Base-by-base conservation (phyloP, 2,797 vertebrate species). In the Neopelma chrysocephalum region DNA sequence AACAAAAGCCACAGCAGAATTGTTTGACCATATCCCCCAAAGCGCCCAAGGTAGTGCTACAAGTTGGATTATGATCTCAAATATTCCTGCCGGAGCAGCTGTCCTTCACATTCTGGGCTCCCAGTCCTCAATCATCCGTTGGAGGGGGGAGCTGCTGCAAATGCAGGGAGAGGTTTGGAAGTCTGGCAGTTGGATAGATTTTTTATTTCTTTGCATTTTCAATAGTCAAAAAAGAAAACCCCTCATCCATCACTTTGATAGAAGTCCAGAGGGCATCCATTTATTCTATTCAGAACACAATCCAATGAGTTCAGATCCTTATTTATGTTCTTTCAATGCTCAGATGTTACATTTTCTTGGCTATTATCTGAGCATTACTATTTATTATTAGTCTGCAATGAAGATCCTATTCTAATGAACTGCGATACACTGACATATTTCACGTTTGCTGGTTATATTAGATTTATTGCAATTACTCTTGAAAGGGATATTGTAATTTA, bases 131-230 rank as follows among this genome's bases (percentile, higher is more conserved):
- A 83, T 95, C 94, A 96, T 56, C 70, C 4, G 4, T 51, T 4
- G 36, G 45, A 93, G 43, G 50, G 47, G 48, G 79, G 86, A 89
- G 47, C 82, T 91, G 47, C 62, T 72, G 38, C 73, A 56, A 92
- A 93, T 38, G 51, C 62, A 82, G 18, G 40, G 64, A 86, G 9
- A 87, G 79, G 73, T 93, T 2, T 94, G 82, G 58, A 96, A 96
- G 34, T 82, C 79, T 88, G 50, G n/a, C 38, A 31, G 45, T n/a
- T 90, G 73, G 71, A 73, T 73, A 73, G 20, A 53, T 88, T 93
- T 96, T 96, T 96, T 95, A 95, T 89, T 94, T 92, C 91, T 94
- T 81, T 95, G 92, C 76, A 92, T 95, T 97, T 96, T 92, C 82
- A 70, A 77, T 56, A 97, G 97, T 95, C 91, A 89, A 77, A 95